Evolutionary conservation across 1,140 invertebrate species (phyloP).

Genomic region (Cydia fagiglandana): DNA sequence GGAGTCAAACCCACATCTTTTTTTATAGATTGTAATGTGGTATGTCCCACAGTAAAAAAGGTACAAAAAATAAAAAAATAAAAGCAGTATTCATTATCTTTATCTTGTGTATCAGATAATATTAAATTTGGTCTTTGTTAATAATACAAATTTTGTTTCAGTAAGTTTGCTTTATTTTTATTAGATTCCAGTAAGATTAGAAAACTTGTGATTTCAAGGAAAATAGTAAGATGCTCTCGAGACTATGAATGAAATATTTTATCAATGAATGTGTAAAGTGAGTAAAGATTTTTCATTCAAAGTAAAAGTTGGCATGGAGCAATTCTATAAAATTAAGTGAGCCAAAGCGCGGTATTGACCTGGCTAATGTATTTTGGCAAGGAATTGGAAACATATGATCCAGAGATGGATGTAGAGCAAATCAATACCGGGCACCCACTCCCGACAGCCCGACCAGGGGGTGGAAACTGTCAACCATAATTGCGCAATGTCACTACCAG

Average conservation of each 20-base stretch:
- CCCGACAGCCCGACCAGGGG: conserved; percentile 59
- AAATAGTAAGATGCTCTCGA: neutral
- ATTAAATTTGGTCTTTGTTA: neutral
- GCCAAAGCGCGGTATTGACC: conserved; percentile 16
- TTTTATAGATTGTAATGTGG: too few species aligned
- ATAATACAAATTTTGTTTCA: neutral
- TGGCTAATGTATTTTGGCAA: conserved; percentile 37
- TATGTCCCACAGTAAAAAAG: too few species aligned
- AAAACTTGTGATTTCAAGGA: neutral
- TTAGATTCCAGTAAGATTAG: conserved; percentile 14
- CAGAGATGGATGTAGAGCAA: conserved; percentile 67
- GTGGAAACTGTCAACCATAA: conserved; percentile 69
- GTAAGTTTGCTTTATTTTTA: neutral
- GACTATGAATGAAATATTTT: conserved; percentile 9
- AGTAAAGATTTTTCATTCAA: conserved; percentile 10
- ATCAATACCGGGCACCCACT: conserved; percentile 71
- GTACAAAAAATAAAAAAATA: too few species aligned
- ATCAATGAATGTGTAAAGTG: conserved; percentile 25
- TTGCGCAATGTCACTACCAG: conserved; percentile 73
- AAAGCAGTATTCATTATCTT: too few species aligned
- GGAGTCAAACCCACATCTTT: too few species aligned
- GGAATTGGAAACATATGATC: conserved; percentile 60
- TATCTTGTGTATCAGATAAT: too few species aligned
- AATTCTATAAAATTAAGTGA: neutral
- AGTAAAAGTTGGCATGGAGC: conserved; percentile 9